These are phyloP conservation scores for Tigriopus californicus DNA, from an alignment of 2,888 invertebrate genomes.

Conservation along the genomic window DNA sequence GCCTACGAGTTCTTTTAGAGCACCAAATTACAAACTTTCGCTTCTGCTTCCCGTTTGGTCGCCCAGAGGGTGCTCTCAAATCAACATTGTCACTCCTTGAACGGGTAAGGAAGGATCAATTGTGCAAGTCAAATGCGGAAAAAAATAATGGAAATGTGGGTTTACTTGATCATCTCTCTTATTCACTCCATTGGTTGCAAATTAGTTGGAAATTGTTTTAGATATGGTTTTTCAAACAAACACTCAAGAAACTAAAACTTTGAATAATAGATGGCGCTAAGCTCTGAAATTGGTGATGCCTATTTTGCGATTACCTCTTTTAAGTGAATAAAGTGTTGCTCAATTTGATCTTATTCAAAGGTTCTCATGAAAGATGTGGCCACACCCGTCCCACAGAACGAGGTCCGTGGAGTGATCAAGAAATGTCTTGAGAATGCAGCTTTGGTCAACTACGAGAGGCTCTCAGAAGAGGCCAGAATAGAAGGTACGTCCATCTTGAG, in stretches of 20 bases:
- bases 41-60: conserved; percentile 94
- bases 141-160: too few species aligned
- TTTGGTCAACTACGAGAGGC: conserved; percentile 82
- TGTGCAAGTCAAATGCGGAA: too few species aligned
- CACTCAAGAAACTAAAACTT: too few species aligned
- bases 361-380: conserved; percentile 98
- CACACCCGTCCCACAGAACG: conserved; percentile 84
- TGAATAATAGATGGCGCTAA: too few species aligned
- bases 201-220: too few species aligned
- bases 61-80: conserved; percentile 93
- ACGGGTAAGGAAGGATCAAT: conserved; percentile 39
- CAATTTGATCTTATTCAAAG: conserved; percentile 24
- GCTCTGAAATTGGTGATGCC: too few species aligned
- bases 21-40: conserved; percentile 98
- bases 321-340: too few species aligned
- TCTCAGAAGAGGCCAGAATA: conserved; percentile 90
- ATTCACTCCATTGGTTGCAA: too few species aligned
- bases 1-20: conserved; percentile 74
- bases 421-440: conserved; percentile 95
- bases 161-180: too few species aligned
- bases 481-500: conserved; percentile 45
- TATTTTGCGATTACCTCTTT: too few species aligned
- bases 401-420: conserved; percentile 86
- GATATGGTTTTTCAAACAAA: too few species aligned
- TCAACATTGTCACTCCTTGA: conserved; percentile 88